Evolutionary conservation across 2,797 vertebrate genomes (phyloP).

Genomic region (Tokudaia tokunoshimensis): DNA sequence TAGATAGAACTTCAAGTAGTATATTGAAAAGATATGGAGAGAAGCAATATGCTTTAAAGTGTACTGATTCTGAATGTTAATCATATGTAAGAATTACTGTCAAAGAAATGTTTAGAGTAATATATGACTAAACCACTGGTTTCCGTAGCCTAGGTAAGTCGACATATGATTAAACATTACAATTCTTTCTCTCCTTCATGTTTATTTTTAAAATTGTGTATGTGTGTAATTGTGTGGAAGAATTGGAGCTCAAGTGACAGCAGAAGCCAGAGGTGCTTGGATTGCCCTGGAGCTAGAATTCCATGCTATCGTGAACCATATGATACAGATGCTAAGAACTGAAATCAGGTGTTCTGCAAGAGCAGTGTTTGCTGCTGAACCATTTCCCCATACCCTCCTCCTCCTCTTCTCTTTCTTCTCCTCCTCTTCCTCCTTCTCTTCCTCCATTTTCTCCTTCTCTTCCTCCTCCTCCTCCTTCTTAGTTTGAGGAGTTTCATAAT

Average conservation of each 20-base stretch:
- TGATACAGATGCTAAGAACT: neutral
- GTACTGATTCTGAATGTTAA: slow-evolving; percentile 23
- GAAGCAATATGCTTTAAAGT: neutral
- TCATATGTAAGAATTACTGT: neutral
- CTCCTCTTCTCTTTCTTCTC: no score
- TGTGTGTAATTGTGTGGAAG: neutral
- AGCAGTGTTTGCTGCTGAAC: neutral
- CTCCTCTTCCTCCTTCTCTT: no score
- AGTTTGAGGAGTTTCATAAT: neutral
- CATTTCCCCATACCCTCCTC: neutral
- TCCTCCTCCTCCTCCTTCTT: neutral
- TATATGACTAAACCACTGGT: neutral
- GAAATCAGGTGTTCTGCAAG: neutral
- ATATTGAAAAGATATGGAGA: no score
- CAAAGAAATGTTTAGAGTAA: neutral
- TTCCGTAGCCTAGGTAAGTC: neutral
- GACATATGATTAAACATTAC: neutral
- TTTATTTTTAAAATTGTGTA: neutral
- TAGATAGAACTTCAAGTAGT: no score
- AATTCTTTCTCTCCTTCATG: neutral
- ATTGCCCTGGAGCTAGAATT: neutral
- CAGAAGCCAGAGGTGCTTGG: neutral
- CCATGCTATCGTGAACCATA: neutral
- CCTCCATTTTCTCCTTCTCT: no score
- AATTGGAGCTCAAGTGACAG: neutral